Base-by-base conservation (phyloP, 1,140 invertebrate genomes). In the Goniozus legneri region DNA sequence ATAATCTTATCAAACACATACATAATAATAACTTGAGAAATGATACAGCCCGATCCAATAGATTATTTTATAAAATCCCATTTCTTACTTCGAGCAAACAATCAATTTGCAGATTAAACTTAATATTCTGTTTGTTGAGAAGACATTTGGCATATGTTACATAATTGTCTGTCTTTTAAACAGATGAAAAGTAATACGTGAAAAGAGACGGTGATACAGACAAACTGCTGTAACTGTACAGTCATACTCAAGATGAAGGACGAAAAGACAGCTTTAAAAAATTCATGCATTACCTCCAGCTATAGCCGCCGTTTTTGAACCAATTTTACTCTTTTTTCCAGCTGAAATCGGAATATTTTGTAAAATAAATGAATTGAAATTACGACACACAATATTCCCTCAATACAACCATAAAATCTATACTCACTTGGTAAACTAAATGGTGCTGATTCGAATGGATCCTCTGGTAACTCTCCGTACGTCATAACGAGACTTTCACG, bases 361-460 rank as follows among this genome's bases (percentile, higher is more conserved):
- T n/a, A n/a, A n/a, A n/a, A n/a, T n/a, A n/a, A n/a, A n/a, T n/a
- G n/a, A n/a, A n/a, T n/a, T n/a, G n/a, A n/a, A n/a, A n/a, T n/a
- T n/a, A n/a, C n/a, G n/a, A 13, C 8, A 38, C 12, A n/a, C 12
- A 22, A 2, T 21, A 15, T 38, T 38, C 22, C 3, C 1, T 19
- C 12, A 6, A 22, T 43, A 6, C 13, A 21, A 32, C n/a, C 13
- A 7, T 27, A 13, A 38, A 32, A 53, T 41, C 13, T 27, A 27
- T 8, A 62, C 76, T 73, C 71, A 83, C 81, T 77, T 64, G 86
- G 85, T 69, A 86, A 79, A 73, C 80, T 87, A 66, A 91, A 91
- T 27, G 89, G 89, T 46, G 87, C 88, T 54, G 85, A 85, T 62
- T 86, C 82, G 64, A 91, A 91, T 33, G 88, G 88, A 78, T 91